Conservation (phyloP, 2,113 vertebrate genomes). For the Eulacestoma nigropectus region DNA sequence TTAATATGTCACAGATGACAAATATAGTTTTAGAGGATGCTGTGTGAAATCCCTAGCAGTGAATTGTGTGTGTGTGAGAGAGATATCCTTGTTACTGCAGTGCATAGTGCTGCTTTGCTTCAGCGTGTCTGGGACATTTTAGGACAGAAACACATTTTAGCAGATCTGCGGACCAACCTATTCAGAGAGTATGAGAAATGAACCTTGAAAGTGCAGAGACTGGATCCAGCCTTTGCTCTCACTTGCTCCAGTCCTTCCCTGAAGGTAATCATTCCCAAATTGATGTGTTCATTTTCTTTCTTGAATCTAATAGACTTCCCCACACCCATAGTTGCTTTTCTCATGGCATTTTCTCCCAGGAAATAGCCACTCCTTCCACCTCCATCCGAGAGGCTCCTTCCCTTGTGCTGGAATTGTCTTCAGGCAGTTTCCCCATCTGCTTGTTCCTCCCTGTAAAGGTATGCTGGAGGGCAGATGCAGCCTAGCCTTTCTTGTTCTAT, state of each 20-base stretch:
- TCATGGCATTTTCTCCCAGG: neutral
- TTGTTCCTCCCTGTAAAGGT: neutral
- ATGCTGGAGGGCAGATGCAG: neutral
- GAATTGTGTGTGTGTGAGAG: neutral
- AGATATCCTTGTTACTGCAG: neutral
- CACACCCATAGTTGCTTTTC: neutral
- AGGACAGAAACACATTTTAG: neutral
- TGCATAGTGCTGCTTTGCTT: neutral
- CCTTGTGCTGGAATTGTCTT: neutral
- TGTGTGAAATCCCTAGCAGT: neutral
- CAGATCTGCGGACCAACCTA: neutral
- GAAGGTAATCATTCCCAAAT: neutral
- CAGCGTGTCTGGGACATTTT: neutral
- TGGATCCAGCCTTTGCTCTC: neutral
- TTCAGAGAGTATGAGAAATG: neutral
- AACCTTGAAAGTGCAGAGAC: neutral
- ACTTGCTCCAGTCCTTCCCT: neutral
- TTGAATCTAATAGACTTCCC: neutral
- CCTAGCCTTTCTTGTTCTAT: neutral
- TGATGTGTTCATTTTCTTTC: neutral
- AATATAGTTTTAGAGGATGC: neutral
- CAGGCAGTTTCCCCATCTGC: neutral
- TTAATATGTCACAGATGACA: slow-evolving; percentile 12
- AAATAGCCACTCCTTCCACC: neutral
- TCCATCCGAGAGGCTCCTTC: neutral